Conservation (phyloP, 2,113 vertebrate genomes). For the Columba livia region DNA sequence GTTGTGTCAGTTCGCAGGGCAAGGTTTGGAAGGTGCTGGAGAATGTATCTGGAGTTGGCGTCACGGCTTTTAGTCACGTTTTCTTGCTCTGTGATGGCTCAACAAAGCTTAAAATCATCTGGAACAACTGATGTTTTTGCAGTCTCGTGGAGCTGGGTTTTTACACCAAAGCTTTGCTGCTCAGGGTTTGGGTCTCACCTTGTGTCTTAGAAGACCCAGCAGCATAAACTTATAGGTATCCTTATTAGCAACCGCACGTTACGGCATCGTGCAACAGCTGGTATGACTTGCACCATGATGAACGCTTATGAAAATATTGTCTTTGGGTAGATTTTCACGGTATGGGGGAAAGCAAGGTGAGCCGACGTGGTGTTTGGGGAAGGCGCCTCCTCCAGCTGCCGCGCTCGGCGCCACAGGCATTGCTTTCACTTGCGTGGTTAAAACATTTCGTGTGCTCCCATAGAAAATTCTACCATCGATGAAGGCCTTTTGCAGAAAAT, state of each 20-base stretch:
- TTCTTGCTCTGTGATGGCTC: background rate
- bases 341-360: background rate
- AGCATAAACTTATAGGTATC: background rate
- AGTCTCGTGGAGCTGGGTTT: background rate
- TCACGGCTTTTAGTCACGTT: accelerated
- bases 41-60: background rate
- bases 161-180: background rate
- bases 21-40: background rate
- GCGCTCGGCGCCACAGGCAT: accelerated
- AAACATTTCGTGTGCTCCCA: background rate
- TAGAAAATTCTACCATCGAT: background rate
- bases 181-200: background rate
- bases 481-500: background rate
- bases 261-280: background rate
- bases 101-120: background rate
- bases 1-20: background rate
- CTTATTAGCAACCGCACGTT: background rate
- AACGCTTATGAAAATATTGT: background rate
- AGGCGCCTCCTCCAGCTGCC: background rate
- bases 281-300: background rate
- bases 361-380: accelerated
- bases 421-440: background rate
- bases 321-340: background rate
- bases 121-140: background rate
- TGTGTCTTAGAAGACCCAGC: background rate